These are phyloP conservation scores for Syrrhaptes paradoxus DNA, from an alignment of 2,113 vertebrate species.

Conservation along the genomic window DNA sequence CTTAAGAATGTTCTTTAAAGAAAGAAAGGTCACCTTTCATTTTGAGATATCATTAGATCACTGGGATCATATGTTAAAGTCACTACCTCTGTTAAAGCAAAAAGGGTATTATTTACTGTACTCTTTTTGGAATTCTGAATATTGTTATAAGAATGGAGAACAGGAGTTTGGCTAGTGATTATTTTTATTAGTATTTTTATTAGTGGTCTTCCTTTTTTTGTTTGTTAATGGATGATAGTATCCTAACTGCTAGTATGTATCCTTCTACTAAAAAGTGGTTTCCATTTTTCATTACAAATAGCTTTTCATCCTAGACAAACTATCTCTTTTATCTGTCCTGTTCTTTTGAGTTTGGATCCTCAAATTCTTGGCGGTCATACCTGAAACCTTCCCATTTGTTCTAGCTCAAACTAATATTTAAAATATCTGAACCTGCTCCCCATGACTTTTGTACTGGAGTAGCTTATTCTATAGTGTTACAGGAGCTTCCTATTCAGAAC, in stretches of 20 bases:
- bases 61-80: not conserved
- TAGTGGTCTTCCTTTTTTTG: not conserved
- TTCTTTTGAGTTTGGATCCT: not conserved
- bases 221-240: not conserved
- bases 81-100: not conserved
- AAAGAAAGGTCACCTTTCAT: conserved; percentile 14
- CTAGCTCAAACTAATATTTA: not conserved
- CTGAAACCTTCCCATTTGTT: not conserved
- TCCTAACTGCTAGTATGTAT: not conserved
- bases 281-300: not conserved
- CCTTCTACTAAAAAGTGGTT: not conserved
- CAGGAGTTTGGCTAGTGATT: not conserved
- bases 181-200: not conserved
- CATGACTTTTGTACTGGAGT: not conserved
- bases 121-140: not conserved
- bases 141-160: not conserved
- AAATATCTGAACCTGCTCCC: not conserved
- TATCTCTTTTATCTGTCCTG: not conserved
- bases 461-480: not conserved
- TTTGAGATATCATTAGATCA: conserved; percentile 10
- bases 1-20: not conserved
- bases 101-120: not conserved
- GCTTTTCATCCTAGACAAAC: not conserved
- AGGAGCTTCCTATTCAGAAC: not conserved
- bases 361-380: not conserved